These are phyloP conservation scores for Malurus melanocephalus DNA, from an alignment of 2,113 vertebrate species.

Conservation along the genomic window DNA sequence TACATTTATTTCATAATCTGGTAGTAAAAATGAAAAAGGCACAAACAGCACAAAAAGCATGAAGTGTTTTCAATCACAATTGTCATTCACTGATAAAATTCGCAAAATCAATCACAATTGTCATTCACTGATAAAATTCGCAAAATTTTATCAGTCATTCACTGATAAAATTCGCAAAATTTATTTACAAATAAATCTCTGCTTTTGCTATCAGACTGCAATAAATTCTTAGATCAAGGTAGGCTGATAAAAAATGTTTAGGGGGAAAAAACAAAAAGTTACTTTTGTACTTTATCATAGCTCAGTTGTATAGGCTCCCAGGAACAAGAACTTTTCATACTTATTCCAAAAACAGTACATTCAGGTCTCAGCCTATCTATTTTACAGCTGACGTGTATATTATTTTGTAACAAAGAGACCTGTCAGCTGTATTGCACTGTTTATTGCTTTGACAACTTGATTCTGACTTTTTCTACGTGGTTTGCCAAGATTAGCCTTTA, in stretches of 20 bases:
- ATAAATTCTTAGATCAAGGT: neutral
- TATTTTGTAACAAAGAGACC: conserved; percentile 34
- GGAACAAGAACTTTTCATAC: neutral
- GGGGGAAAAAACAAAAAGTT: neutral
- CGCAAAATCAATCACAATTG: neutral
- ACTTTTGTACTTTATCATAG: neutral
- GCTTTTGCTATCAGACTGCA: neutral
- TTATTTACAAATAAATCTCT: neutral
- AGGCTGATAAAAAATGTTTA: neutral
- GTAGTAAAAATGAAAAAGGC: conserved; percentile 34
- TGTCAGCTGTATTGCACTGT: conserved; percentile 35
- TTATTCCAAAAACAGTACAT: neutral
- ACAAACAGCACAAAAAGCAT: neutral
- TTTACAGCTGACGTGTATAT: conserved; percentile 10
- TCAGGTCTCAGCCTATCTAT: conserved; percentile 36
- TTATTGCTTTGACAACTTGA: conserved; percentile 55
- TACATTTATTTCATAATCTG: conserved; percentile 20
- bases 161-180: neutral
- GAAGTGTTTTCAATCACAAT: neutral
- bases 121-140: neutral
- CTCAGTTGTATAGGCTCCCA: neutral
- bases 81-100: neutral
- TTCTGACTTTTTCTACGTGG: conserved; percentile 57
- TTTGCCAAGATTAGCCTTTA: conserved; percentile 64
- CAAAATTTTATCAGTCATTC: neutral